Evolutionary conservation across 2,888 invertebrate genomes (phyloP), one percentile per base, ranked within the genome.

Genomic region (Dynastes grantii): DNA sequence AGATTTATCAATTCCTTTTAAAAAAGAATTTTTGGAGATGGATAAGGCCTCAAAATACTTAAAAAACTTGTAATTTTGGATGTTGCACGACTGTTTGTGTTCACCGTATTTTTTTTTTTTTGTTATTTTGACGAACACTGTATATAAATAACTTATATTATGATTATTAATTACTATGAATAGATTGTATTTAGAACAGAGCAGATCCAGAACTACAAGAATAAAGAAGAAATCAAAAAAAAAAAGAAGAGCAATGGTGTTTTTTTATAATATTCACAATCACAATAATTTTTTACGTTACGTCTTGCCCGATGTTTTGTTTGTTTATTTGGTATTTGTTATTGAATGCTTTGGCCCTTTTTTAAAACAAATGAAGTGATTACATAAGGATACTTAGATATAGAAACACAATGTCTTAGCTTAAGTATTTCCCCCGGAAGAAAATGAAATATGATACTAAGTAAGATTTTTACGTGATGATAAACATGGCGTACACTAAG

Each of bases 21-120:
- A 0, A 32, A 32, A 32, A 32, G 0, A 32, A 37, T 37, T n/a
- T 65, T 8, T 45, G 45, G 8, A 45, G 16, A 65, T 65, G 16
- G n/a, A 71, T 55, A 53, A 55, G 71, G 71, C 71, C 71, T 55
- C 71, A 71, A 71, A 71, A 55, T 71, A 71, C 71, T 71, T 71
- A 45, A 71, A 71, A 37, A 37, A 4, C 29, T 37, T 55, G 37
- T 55, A 71, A 37, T 55, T 71, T 55, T 53, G 45, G 71, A 71
- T 53, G 53, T 45, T 55, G 55, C 16, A 22, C 22, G 49, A 49
- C 37, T 9, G 16, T 45, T n/a, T 49, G 13, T 49, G n/a, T 40
- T 16, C 16, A 16, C 16, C 16, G 16, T 16, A 16, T 16, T 16
- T 16, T 16, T 16, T 16, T 13, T 32, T 13, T 64, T 71, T 29